A percentile compares a stretch with the other conserved stretches of the same genome.
phyloP scores from a whole-genome alignment of 2,797 vertebrate genomes.

The Smutsia temminckii region DNA sequence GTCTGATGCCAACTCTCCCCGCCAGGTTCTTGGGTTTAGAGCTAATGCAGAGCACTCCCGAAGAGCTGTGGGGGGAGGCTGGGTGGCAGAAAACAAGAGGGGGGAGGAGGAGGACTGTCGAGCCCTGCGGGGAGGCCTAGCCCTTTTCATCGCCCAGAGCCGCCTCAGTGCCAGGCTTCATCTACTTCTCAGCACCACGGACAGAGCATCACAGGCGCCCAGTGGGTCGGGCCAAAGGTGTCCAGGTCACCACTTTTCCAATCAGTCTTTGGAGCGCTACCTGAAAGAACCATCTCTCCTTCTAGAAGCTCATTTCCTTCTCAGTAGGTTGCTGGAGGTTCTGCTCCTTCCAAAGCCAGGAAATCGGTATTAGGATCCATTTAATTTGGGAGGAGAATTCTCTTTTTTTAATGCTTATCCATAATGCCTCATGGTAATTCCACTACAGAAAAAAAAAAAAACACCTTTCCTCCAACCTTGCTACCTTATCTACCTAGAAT shows the following conservation, averaged over 20 bases:
- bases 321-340: neutral
- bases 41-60: neutral
- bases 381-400: neutral
- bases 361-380: neutral
- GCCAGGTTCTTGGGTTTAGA: neutral
- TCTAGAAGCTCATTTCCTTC: neutral
- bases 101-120: accelerated
- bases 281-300: neutral
- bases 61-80: neutral
- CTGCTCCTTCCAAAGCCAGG: neutral
- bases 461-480: neutral
- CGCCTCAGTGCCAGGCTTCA: accelerated
- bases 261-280: neutral
- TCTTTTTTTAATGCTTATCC: neutral
- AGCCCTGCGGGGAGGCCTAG: neutral
- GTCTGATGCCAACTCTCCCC: neutral
- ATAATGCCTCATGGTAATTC: neutral
- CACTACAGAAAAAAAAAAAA: neutral
- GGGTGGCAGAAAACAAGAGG: too few species aligned
- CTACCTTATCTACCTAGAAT: neutral
- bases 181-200: constrained; percentile 53
- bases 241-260: neutral
- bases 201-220: neutral
- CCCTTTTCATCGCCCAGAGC: neutral
- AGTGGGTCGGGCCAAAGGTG: accelerated